phyloP scores from a whole-genome alignment of 2,797 vertebrate species.

The Acanthurus tractus region DNA sequence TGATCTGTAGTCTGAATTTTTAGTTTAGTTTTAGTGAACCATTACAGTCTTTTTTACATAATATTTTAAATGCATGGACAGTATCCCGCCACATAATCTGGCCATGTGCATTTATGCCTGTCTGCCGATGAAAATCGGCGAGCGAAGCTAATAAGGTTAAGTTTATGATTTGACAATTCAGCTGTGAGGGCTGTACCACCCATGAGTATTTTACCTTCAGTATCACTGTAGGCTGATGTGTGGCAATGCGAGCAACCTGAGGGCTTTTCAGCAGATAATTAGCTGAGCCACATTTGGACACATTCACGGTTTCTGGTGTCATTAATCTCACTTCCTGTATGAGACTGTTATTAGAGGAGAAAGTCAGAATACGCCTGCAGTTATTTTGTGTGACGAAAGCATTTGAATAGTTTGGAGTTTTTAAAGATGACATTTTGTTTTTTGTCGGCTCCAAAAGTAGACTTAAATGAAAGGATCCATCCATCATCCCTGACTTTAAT shows the following conservation, averaged over 20 bases:
- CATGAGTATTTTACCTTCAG: constrained; percentile 13
- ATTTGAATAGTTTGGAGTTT: not conserved
- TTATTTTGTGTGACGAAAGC: constrained; percentile 10
- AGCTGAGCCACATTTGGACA: constrained; percentile 42
- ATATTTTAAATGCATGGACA: constrained; percentile 1
- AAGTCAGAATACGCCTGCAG: constrained; percentile 10
- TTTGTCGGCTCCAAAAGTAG: not conserved
- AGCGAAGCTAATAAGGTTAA: constrained; percentile 35
- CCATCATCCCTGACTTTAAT: too few species aligned
- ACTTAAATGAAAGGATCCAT: not conserved
- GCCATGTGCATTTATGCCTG: not conserved
- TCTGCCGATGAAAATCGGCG: constrained; percentile 2
- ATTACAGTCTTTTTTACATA: not conserved
- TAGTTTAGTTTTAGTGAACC: too few species aligned
- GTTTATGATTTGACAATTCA: constrained; percentile 36
- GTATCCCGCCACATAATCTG: not conserved
- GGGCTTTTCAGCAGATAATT: constrained; percentile 54
- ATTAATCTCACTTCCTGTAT: constrained; percentile 31
- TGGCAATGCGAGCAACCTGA: constrained; percentile 24
- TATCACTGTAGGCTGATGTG: constrained; percentile 28
- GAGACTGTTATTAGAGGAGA: constrained; percentile 11
- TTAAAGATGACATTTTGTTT: not conserved
- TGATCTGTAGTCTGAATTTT: not conserved
- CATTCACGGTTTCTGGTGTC: constrained; percentile 23
- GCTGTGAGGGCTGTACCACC: constrained; percentile 21